A percentile compares a stretch with the other conserved stretches of the same genome.
Conservation (phyloP, 2,113 vertebrate genomes). For the Spermophilus dauricus region DNA sequence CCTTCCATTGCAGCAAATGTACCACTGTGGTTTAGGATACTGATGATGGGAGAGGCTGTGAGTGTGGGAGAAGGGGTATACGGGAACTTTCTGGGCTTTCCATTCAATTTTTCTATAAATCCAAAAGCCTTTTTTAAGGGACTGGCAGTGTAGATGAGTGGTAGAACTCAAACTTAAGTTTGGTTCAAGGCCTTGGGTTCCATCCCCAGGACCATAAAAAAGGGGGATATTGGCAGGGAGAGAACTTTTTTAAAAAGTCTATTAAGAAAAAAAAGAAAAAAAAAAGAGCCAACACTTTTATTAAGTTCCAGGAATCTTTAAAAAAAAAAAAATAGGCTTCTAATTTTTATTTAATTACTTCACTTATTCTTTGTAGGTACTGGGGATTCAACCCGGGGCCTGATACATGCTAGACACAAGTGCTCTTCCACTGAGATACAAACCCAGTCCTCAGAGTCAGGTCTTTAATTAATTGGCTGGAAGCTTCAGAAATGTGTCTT, state of each 20-base stretch:
- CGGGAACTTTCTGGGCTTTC: neutral
- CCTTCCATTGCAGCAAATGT: neutral
- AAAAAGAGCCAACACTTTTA: neutral
- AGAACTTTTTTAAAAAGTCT: neutral
- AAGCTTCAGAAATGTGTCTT: constrained; percentile 27
- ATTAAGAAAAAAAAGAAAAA: too few species aligned
- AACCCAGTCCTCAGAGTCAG: neutral
- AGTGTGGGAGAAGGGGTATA: neutral
- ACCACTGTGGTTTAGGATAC: neutral
- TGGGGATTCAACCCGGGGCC: too few species aligned
- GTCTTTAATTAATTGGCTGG: neutral
- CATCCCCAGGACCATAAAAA: neutral
- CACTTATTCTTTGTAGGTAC: too few species aligned
- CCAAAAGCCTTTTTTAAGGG: neutral
- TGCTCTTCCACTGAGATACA: too few species aligned
- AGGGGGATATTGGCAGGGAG: neutral
- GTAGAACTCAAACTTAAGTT: neutral
- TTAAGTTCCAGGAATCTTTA: neutral
- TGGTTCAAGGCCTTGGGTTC: neutral
- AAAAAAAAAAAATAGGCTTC: too few species aligned
- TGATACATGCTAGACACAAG: too few species aligned
- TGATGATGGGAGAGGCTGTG: neutral
- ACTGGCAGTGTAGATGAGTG: neutral
- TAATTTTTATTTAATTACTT: too few species aligned
- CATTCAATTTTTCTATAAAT: neutral